Evolutionary conservation across 2,113 vertebrate species (phyloP).

Genomic region (Taxidea taxus): DNA sequence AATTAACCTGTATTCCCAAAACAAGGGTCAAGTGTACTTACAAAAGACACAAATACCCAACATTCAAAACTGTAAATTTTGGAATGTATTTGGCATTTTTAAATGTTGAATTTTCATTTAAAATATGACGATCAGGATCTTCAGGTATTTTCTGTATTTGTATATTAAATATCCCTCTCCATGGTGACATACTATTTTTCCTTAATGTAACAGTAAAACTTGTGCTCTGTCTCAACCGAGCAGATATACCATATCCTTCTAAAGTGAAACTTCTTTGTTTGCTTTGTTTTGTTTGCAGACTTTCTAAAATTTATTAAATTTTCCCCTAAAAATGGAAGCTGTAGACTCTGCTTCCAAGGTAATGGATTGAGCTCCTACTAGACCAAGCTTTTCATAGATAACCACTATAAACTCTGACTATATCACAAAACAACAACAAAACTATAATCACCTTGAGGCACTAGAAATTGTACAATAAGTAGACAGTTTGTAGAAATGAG

Average conservation of each 20-base stretch:
- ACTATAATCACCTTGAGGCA: neutral
- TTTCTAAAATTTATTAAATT: neutral
- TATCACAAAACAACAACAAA: neutral
- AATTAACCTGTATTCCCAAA: neutral
- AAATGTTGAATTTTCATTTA: neutral
- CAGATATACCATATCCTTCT: fast-evolving
- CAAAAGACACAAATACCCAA: neutral
- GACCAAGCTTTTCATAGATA: neutral
- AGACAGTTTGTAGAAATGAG: neutral
- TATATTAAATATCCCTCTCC: neutral
- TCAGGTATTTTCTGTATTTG: neutral
- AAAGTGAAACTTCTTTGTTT: neutral
- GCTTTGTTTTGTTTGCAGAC: neutral
- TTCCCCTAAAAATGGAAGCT: neutral
- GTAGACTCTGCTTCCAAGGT: neutral
- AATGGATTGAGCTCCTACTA: neutral
- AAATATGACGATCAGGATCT: neutral
- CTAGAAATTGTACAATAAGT: neutral
- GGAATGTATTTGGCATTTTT: neutral
- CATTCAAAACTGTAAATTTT: neutral
- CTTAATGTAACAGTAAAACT: neutral
- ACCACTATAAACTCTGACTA: neutral
- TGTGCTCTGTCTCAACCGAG: neutral
- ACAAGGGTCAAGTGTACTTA: neutral
- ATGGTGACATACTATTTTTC: neutral